Conservation (phyloP, 2,888 invertebrate species). For the Nephrotoma guestfalica region DNA sequence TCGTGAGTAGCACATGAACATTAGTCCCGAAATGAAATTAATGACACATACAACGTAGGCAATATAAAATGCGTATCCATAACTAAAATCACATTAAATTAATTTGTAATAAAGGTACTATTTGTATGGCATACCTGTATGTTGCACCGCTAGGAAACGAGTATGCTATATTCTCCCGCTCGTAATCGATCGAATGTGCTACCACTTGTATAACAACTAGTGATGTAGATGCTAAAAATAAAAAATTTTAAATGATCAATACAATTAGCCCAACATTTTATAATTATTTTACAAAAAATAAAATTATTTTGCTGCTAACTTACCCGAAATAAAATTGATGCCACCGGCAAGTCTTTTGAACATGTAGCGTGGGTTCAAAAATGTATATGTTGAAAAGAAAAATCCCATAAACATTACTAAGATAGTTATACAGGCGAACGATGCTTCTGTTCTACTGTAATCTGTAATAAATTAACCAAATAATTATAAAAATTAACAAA, state of each 20-base stretch:
- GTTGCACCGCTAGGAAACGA: conserved; percentile 51
- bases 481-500: neutral
- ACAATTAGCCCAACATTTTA: neutral
- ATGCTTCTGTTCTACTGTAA: conserved; percentile 69
- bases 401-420: conserved; percentile 70
- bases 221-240: conserved; percentile 48
- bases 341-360: conserved; percentile 76
- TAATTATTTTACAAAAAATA: neutral
- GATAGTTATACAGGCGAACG: conserved; percentile 68
- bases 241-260: conserved; percentile 6
- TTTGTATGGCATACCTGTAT: conserved; percentile 33
- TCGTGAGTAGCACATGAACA: conserved; percentile 67
- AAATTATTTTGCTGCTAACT: conserved; percentile 14
- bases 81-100: conserved; percentile 29
- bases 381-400: conserved; percentile 69
- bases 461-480: conserved; percentile 35
- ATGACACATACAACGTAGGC: conserved; percentile 65
- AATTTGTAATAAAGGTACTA: neutral
- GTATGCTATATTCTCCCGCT: conserved; percentile 45
- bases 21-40: conserved; percentile 49
- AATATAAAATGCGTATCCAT: conserved; percentile 56
- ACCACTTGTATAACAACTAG: conserved; percentile 73
- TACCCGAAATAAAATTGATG: conserved; percentile 70
- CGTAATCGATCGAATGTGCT: conserved; percentile 56
- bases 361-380: conserved; percentile 73